Conservation (phyloP, 2,888 invertebrate species). For the Trisateles emortualis region DNA sequence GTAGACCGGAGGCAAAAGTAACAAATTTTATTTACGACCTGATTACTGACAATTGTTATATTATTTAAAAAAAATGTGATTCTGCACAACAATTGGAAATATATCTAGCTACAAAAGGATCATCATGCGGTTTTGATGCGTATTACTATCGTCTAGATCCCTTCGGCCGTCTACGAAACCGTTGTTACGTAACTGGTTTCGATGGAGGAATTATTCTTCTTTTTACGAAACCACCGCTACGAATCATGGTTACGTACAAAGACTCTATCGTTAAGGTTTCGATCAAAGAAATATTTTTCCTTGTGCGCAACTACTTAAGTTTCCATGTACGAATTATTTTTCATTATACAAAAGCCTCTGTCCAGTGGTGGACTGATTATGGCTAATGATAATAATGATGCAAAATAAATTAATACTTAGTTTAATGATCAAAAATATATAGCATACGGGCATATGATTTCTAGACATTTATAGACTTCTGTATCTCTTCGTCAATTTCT, state of each 20-base stretch:
- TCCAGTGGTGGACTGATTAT: no score
- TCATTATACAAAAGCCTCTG: no score
- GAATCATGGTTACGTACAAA: neutral
- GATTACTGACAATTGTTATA: no score
- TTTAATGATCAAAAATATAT: neutral
- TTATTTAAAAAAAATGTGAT: no score
- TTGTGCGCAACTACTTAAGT: neutral
- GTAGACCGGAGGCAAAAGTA: no score
- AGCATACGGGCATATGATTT: neutral
- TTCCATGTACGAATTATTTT: neutral
- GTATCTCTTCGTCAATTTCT: constrained; percentile 22
- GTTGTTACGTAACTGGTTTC: constrained; percentile 4
- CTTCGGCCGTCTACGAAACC: constrained; percentile 14
- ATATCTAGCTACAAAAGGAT: no score
- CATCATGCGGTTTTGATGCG: no score
- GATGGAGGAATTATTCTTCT: neutral
- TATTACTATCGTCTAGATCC: no score
- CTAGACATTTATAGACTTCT: constrained; percentile 12
- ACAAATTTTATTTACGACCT: no score
- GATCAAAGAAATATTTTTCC: neutral
- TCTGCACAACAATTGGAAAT: no score
- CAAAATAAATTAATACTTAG: neutral
- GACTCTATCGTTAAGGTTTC: neutral
- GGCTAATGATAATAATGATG: no score
- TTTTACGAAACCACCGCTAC: neutral